Percentiles rank a stretch among this genome's conserved stretches.
phyloP scores from a whole-genome alignment of 2,888 invertebrate genomes.

The Xanthia icteritia region DNA sequence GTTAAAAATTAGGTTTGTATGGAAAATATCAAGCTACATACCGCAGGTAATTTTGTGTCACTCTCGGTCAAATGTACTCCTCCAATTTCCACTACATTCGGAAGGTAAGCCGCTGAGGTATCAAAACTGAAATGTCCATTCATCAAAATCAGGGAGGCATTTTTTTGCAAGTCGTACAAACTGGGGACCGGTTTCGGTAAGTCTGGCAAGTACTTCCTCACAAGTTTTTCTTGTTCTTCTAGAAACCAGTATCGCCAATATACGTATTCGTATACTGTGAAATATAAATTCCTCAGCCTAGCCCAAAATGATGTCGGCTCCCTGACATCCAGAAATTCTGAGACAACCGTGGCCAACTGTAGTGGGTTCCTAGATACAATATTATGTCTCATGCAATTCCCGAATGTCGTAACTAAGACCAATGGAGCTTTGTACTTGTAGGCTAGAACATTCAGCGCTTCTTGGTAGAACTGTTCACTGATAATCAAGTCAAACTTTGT shows the following conservation, averaged over 20 bases:
- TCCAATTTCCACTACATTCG: conserved; percentile 90
- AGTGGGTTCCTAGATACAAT: conserved; percentile 82
- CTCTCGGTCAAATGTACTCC: conserved; percentile 87
- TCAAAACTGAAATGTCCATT: conserved; percentile 89
- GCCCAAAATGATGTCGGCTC: conserved; percentile 89
- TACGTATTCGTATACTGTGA: conserved; percentile 81
- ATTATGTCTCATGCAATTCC: conserved; percentile 86
- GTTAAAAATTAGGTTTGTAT: no score
- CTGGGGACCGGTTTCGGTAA: conserved; percentile 81
- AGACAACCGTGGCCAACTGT: conserved; percentile 81
- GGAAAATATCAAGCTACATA: conserved; percentile 59
- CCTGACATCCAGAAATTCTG: conserved; percentile 81
- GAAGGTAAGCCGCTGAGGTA: conserved; percentile 85
- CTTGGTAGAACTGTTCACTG: conserved; percentile 87
- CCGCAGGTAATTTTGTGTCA: conserved; percentile 78
- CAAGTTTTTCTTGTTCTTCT: conserved; percentile 80
- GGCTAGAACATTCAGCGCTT: conserved; percentile 84
- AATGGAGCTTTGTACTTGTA: conserved; percentile 86
- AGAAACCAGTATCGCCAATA: conserved; percentile 85
- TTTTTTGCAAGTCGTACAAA: conserved; percentile 81
- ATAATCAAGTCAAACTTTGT: conserved; percentile 86
- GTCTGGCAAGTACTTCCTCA: conserved; percentile 80
- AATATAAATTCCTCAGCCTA: conserved; percentile 88
- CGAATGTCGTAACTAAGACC: conserved; percentile 82
- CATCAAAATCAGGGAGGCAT: conserved; percentile 84